Evolutionary conservation across 1,140 invertebrate species (phyloP).

Genomic region (Calosoma granatense): DNA sequence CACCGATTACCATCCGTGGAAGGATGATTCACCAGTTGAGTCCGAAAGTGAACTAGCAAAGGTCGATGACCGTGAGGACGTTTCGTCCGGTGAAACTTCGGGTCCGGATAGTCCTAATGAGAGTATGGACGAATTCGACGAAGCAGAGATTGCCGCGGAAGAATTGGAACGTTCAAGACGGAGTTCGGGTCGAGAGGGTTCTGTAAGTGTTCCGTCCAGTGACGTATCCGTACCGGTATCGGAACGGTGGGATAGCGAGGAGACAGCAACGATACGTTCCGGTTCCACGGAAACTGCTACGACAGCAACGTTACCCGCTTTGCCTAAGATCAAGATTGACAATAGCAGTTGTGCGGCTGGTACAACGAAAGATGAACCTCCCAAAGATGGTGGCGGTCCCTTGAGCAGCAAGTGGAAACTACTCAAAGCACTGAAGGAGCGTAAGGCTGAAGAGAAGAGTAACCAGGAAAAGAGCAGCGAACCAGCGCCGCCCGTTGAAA

Average conservation of each 20-base stretch:
- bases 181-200: slow-evolving; percentile 35
- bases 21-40: slow-evolving; percentile 15
- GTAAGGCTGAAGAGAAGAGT: slow-evolving; percentile 75
- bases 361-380: slow-evolving; percentile 34
- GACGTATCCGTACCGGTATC: slow-evolving; percentile 35
- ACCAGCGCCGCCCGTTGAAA: slow-evolving; percentile 51
- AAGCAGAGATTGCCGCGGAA: slow-evolving; percentile 31
- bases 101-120: slow-evolving; percentile 73
- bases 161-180: slow-evolving; percentile 10
- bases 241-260: slow-evolving; percentile 35
- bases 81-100: slow-evolving; percentile 72
- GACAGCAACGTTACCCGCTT: slow-evolving; percentile 30
- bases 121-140: slow-evolving; percentile 60
- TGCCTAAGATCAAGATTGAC: slow-evolving; percentile 46
- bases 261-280: slow-evolving; percentile 31
- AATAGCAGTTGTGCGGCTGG: slow-evolving; percentile 28
- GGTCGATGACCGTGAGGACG: slow-evolving; percentile 32
- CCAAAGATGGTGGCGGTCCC: slow-evolving; percentile 45
- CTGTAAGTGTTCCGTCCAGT: slow-evolving; percentile 33
- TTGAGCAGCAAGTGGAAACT: slow-evolving; percentile 81
- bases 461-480: slow-evolving; percentile 47
- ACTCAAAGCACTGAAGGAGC: slow-evolving; percentile 76
- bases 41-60: slow-evolving; percentile 22
- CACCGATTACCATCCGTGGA: slow-evolving; percentile 40
- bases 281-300: slow-evolving; percentile 30